Evolutionary conservation across 2,888 invertebrate species (phyloP), one percentile per base, ranked within the genome.

Genomic region (Ptilodon capucinus): DNA sequence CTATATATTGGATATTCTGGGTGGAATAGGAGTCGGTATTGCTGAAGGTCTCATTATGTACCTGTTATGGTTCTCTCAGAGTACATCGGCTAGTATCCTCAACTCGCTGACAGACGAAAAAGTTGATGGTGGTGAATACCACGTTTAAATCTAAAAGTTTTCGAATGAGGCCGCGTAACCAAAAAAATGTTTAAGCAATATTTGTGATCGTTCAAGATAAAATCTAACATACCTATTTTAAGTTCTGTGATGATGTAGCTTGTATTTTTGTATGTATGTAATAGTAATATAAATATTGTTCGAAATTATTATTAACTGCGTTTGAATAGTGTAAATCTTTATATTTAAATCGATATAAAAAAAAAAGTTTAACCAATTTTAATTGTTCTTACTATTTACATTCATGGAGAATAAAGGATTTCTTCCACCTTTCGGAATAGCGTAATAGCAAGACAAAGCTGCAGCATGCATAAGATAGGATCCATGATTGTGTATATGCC

Each of bases 1-100:
- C 85, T 96, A 97, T 76, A 84, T 98, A 34, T 83, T 97, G 28
- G 99, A 99, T 86, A 94, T 98, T 0, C 36, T 94, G 3, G 95
- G 92, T 43, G 99, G 99, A 11, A 80, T 93, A 13, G 48, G 92
- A 4, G 77, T 98, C 36, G 98, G 98, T 0, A 68, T 95, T 18
- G 43, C 94, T 0, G 95, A 96, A 81, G 94, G 94, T n/a, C 58
- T 93, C 0, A 53, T 96, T 0, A 79, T 95, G 56, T 84, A 89
- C 35, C 48, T 94, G 0, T 68, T 97, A 21, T 97, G 96, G 95
- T 76, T 97, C 2, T 93, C 94, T 40, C 92, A 94, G 53, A 91
- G 90, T 28, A 92, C 93, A 4, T 92, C 94, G 16, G 79, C 84
- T 2, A 91, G 90, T 73, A 74, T 95, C 30, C 84, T 95, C 54